Evolutionary conservation across 64 coral and sea anemone species (phyloP), one percentile per base, ranked within the genome.

Genomic region (Astreopora myriophthalma): DNA sequence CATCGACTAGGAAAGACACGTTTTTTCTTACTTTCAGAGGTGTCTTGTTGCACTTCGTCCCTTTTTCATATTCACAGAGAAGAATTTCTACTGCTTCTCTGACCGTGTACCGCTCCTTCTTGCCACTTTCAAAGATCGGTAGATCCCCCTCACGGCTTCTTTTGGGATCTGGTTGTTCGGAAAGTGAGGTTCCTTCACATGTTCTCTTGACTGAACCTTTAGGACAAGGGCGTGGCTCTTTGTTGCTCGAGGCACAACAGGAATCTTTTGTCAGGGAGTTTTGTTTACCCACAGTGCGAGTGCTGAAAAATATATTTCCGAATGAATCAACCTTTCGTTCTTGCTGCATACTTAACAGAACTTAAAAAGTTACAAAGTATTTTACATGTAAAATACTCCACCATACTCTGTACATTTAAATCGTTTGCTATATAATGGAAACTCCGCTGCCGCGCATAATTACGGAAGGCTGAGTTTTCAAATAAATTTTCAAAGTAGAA

Each of bases 11-110:
- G 19, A 87, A 72, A 14, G 39, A 69, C 67, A 87, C 52, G 85
- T 87, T 87, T 20, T 34, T 27, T 28, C 85, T 73, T 31, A 52
- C 67, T 31, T 74, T 73, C 23, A 87, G 85, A 27, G 85, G 85
- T 22, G 38, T 74, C 26, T 73, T 73, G 0, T 38, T 72, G 34
- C 85, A 87, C 31, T 87, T 87, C 33, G 5, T 22, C 31, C 34
- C 69, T 37, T 73, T 1, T 32, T 77, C 23, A 40, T 0, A 16
- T 37, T 60, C 42, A 48, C 19, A 29, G 23, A 52, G 23, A 13
- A 80, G 76, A 29, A 48, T 80, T 49, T 22, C 10, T 11, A 34
- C 38, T 30, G 38, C 76, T 52, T 80, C 76, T 80, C 76, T 80
- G 12, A 49, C 76, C 12, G 23, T 80, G 30, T 80, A 80, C 40